Percentiles rank a stretch among this genome's conserved stretches.
Evolutionary conservation across 1,140 invertebrate genomes (phyloP).

Genomic region (Caenorhabditis inopinata): DNA sequence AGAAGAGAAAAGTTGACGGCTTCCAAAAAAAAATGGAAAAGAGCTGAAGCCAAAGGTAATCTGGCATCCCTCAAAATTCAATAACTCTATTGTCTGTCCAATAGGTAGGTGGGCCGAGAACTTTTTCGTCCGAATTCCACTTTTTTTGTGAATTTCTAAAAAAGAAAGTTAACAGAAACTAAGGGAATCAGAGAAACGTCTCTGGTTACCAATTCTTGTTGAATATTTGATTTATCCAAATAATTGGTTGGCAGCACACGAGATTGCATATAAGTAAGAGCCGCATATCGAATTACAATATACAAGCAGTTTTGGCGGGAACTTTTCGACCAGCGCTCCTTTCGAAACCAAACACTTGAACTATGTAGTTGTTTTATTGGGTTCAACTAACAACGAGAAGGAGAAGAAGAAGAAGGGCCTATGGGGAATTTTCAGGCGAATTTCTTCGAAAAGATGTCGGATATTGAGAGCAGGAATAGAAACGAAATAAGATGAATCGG

Average conservation of each 20-base stretch:
- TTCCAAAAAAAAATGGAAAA: not conserved
- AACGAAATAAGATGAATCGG: conserved; percentile 17
- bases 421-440: not conserved
- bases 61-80: not conserved
- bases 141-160: not conserved
- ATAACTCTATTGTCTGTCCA: conserved; percentile 13
- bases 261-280: not conserved
- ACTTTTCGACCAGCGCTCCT: too few relatives aligned
- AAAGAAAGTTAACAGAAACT: not conserved
- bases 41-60: not conserved
- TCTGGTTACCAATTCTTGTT: conserved; percentile 6
- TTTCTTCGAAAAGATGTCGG: not conserved
- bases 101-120: conserved; percentile 17
- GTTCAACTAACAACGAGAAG: too few relatives aligned
- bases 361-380: conserved; percentile 29
- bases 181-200: not conserved
- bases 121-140: conserved; percentile 19
- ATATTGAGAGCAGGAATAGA: not conserved
- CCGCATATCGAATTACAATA: not conserved
- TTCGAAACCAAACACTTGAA: too few relatives aligned
- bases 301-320: not conserved
- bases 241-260: conserved; percentile 11
- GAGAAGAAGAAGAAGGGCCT: not conserved
- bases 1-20: too few relatives aligned
- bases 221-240: conserved; percentile 30